Evolutionary conservation across 2,113 vertebrate genomes (phyloP).

Genomic region (Antechinus flavipes): DNA sequence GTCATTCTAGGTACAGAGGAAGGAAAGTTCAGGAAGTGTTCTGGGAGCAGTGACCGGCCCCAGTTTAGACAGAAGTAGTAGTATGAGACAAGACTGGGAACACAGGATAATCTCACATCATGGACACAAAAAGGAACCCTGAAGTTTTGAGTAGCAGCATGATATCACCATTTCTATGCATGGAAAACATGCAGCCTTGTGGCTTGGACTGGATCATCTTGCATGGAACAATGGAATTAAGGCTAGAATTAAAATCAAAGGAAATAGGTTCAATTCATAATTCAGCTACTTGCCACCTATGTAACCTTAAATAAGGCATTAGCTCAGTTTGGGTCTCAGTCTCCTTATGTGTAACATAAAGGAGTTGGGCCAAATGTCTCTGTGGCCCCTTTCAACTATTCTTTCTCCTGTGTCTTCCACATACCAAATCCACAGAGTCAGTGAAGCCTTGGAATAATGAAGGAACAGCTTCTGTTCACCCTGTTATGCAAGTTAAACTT

Average conservation of each 20-base stretch:
- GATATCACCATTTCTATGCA: not conserved
- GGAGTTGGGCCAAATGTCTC: not conserved
- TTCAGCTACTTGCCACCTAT: not conserved
- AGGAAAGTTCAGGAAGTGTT: not conserved
- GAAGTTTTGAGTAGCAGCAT: not conserved
- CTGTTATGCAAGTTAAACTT: not conserved
- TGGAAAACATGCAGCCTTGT: not conserved
- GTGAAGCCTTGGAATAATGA: not conserved
- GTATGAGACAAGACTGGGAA: not conserved
- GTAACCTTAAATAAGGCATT: not conserved
- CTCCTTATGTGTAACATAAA: not conserved
- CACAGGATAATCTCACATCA: not conserved
- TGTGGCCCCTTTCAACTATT: not conserved
- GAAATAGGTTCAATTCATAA: not conserved
- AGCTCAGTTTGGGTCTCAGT: not conserved
- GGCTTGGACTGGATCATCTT: not conserved
- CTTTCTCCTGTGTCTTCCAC: not conserved
- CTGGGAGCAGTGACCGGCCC: not conserved
- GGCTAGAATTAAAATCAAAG: not conserved
- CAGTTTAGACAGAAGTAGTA: not conserved
- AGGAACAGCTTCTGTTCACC: not conserved
- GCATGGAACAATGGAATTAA: not conserved
- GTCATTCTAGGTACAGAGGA: not conserved
- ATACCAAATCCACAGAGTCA: not conserved
- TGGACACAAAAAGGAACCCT: not conserved